Percentiles rank a stretch among this genome's conserved stretches.
These are phyloP conservation scores for Epinephelus fuscoguttatus DNA, from an alignment of 2,113 vertebrate species.

Conservation along the genomic window DNA sequence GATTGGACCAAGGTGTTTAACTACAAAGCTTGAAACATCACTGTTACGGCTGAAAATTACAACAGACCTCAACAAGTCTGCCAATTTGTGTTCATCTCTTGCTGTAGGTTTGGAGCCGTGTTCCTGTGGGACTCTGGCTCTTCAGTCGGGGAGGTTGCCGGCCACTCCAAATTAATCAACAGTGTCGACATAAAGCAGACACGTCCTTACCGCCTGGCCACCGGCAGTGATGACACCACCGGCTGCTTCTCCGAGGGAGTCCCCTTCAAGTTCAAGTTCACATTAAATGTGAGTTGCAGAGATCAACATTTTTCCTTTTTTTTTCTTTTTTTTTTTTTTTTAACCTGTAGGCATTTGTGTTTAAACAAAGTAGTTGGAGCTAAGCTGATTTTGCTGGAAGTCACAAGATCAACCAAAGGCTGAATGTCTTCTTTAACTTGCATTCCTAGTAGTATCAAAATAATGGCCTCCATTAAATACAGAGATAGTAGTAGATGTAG, in stretches of 20 bases:
- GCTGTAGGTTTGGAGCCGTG: constrained; percentile 90
- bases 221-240: constrained; percentile 91
- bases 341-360: neutral
- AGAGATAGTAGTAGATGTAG: neutral
- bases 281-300: constrained; percentile 86
- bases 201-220: constrained; percentile 91
- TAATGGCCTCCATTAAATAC: neutral
- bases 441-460: neutral
- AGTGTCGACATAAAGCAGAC: constrained; percentile 93
- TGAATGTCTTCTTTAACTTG: neutral
- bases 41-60: no score
- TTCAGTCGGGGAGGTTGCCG: constrained; percentile 91
- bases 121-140: constrained; percentile 97
- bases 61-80: no score
- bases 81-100: constrained; percentile 16
- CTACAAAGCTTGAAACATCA: no score
- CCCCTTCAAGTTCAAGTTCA: constrained; percentile 96
- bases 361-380: neutral
- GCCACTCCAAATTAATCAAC: constrained; percentile 95
- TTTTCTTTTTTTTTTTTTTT: no score
- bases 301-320: neutral
- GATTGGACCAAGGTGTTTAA: no score
- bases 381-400: neutral
- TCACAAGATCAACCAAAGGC: neutral
- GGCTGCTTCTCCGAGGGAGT: constrained; percentile 93